Base-by-base conservation (phyloP, 2,888 invertebrate genomes). In the Cryptosula pallasiana region DNA sequence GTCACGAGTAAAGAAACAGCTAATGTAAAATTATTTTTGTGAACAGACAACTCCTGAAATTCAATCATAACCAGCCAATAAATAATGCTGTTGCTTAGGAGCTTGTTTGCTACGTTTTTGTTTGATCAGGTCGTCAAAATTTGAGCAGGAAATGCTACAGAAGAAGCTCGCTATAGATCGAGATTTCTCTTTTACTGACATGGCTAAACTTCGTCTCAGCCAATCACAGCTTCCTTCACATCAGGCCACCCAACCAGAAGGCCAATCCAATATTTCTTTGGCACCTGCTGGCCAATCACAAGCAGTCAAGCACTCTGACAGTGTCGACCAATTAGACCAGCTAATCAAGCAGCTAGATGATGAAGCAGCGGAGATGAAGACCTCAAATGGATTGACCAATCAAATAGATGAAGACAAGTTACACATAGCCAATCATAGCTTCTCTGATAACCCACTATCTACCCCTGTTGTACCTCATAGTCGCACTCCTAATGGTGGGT, bases 171-270 rank as follows among this genome's bases (percentile, higher is more conserved):
- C 32, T 32, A 20, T 63, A 5, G 63, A 63, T 13, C 25, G 63
- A 63, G 63, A 63, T 9, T 27, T 63, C n/a, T 63, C 63, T 29
- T 63, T 63, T 32, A 63, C 63, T 13, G 63, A 63, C 27, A 63
- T 63, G 27, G 63, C 63, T 13, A 63, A 13, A n/a, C 27, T 63
- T 63, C 27, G 63, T 25, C 25, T 32, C 34, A 63, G 63, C 63
- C 63, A 63, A 63, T 63, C 63, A 63, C 63, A 63, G 63, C 63
- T 63, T 5, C 32, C 63, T n/a, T 25, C 20, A 32, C 32, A 20
- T 29, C 9, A 2, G 16, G 63, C 32, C 32, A 27, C 13, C 63
- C 63, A 63, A 32, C 32, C 63, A 63, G 25, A 63, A 3, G 20
- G 20, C 45, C 45, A 45, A 45, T 45, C 45, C 5, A 45, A 45